Percentiles rank a stretch among this genome's conserved stretches.
Evolutionary conservation across 2,113 vertebrate genomes (phyloP).

Genomic region (Triplophysa tibetana): DNA sequence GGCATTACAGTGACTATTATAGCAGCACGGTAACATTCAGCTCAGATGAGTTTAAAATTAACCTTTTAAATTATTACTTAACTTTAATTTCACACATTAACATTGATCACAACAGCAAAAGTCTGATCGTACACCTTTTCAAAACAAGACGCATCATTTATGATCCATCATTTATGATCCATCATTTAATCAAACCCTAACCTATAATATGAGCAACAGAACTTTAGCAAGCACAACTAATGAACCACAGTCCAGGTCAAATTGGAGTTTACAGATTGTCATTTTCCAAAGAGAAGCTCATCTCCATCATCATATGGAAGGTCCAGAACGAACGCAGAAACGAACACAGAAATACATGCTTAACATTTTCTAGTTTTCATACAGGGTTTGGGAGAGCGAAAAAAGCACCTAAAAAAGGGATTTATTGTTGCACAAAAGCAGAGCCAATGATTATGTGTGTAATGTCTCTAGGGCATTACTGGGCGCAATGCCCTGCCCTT

Average conservation of each 20-base stretch:
- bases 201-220: neutral
- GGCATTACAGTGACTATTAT: neutral
- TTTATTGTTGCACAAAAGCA: neutral
- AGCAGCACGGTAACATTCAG: neutral
- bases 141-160: no score
- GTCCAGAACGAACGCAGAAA: neutral
- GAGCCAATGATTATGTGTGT: neutral
- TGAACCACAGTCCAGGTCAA: neutral
- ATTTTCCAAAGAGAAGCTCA: constrained; percentile 11
- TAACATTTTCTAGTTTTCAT: no score
- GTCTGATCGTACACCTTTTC: neutral
- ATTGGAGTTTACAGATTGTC: neutral
- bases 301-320: neutral
- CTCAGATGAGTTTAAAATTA: neutral
- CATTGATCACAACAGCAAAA: no score
- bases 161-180: neutral
- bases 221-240: neutral
- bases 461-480: constrained; percentile 5
- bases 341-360: neutral
- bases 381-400: no score
- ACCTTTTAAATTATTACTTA: neutral
- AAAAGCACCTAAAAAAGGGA: no score
- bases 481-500: neutral
- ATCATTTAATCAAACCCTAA: constrained; percentile 1
- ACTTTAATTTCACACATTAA: neutral